Percentiles rank a stretch among this genome's conserved stretches.
Evolutionary conservation across 2,888 invertebrate genomes (phyloP).

Genomic region (Idaea biselata): DNA sequence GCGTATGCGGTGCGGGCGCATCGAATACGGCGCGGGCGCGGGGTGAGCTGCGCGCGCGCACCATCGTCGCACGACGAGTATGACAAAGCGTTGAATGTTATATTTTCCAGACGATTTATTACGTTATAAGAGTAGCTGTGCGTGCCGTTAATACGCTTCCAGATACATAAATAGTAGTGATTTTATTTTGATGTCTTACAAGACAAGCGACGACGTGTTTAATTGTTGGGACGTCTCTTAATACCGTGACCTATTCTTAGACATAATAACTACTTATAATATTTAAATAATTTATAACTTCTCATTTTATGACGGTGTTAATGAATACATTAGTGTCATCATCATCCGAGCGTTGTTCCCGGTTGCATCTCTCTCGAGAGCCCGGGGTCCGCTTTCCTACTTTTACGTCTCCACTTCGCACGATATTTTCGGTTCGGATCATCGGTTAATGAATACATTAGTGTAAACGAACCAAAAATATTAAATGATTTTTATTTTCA

Average conservation of each 20-base stretch:
- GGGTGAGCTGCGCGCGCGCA: constrained; percentile 42
- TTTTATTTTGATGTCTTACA: constrained; percentile 79
- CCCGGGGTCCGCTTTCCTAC: too few relatives aligned
- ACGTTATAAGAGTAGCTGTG: constrained; percentile 72
- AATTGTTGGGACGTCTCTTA: constrained; percentile 69
- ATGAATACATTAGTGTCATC: constrained; percentile 32
- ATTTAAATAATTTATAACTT: constrained; percentile 48
- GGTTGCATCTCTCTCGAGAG: too few relatives aligned
- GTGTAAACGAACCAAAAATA: constrained; percentile 29
- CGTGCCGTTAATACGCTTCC: constrained; percentile 72
- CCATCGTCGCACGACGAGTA: constrained; percentile 55
- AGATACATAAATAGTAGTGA: constrained; percentile 77
- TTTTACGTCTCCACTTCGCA: too few relatives aligned
- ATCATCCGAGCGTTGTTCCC: too few relatives aligned
- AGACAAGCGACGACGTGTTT: constrained; percentile 74
- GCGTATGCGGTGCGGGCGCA: constrained; percentile 30
- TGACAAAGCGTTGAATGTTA: constrained; percentile 77
- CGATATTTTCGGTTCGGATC: too few relatives aligned
- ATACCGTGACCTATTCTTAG: constrained; percentile 64
- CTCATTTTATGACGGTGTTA: constrained; percentile 33
- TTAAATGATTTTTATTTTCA: constrained; percentile 10
- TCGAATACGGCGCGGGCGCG: constrained; percentile 9
- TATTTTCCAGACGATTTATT: constrained; percentile 80
- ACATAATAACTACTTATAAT: constrained; percentile 54
- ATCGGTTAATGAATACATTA: constrained; percentile 33